Base-by-base conservation (phyloP, 2,888 invertebrate species). In the Leucozona laternaria region DNA sequence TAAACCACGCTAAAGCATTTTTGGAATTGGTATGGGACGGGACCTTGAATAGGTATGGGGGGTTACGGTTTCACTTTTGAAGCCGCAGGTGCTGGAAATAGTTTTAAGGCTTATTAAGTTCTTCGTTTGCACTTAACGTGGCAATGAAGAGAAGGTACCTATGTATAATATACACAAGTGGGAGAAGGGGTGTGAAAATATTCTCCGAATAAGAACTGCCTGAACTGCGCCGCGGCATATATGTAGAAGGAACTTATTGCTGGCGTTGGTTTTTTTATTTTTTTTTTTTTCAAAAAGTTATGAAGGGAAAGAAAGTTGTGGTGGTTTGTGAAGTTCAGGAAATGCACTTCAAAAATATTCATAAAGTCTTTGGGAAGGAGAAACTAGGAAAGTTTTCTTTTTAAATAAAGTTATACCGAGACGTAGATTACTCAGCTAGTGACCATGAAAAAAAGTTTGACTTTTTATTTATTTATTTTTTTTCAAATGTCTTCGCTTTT, bases 81-180 rank as follows among this genome's bases (percentile, higher is more conserved):
- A 37, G 37, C 68, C 68, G 70, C 81, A 81, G 76, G 81, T 81
- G 81, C 48, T 81, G 22, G 15, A 48, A 58, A 57, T 31, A 71
- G 70, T 57, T 81, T 53, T 76, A 48, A 64, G 71, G 71, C 64
- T 80, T 78, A 20, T 45, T 37, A 71, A 76, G 71, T 81, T 71
- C 37, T 8, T 22, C 43, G 17, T 66, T 50, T 77, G 57, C n/a
- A 71, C 81, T 64, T 81, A 72, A 68, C 68, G 68, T 55, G 58
- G 34, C 13, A 58, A 17, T 17, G 11, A 48, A 3, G 11, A 50
- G 20, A 45, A 22, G 40, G 50, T 34, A 34, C n/a, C n/a, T n/a
- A n/a, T n/a, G n/a, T n/a, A n/a, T n/a, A n/a, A n/a, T n/a, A n/a
- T n/a, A n/a, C n/a, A 60, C 22, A 28, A 17, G 25, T 28, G 20